phyloP scores from a whole-genome alignment of 1,140 invertebrate genomes.

The Hormaphis cornu region DNA sequence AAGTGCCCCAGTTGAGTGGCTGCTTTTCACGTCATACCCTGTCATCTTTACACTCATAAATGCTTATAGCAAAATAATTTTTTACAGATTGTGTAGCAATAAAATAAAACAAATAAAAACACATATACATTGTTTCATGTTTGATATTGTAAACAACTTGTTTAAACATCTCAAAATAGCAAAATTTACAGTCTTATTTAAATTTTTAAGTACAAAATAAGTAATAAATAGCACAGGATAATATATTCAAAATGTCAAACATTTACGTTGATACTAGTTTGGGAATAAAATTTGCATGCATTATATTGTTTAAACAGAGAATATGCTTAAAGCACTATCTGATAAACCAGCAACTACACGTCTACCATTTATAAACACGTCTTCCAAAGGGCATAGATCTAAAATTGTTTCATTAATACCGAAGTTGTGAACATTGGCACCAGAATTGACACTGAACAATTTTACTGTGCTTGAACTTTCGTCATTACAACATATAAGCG shows the following conservation, averaged over 20 bases:
- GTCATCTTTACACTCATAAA: too few species aligned
- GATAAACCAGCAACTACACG: constrained; percentile 3
- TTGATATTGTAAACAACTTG: too few species aligned
- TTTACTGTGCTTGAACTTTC: neutral
- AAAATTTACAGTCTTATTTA: too few species aligned
- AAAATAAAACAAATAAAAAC: too few species aligned
- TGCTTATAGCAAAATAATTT: too few species aligned
- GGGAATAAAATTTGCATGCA: too few species aligned
- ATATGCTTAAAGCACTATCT: neutral
- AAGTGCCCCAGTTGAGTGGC: too few species aligned
- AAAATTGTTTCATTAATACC: neutral
- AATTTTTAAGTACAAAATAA: too few species aligned
- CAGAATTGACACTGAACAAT: neutral
- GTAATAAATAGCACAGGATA: neutral
- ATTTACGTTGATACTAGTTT: neutral
- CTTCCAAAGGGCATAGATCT: neutral
- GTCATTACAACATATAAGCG: neutral
- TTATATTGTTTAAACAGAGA: neutral
- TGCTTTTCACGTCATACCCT: too few species aligned
- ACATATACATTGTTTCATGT: too few species aligned
- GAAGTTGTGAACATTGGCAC: neutral
- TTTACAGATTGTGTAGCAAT: too few species aligned
- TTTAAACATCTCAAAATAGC: too few species aligned
- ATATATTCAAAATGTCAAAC: neutral
- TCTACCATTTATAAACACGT: neutral